Percentiles rank a stretch among this genome's conserved stretches.
Evolutionary conservation across 35 echinoderm and acorn worm species (phyloP).

Genomic region (Antedon bifida): DNA sequence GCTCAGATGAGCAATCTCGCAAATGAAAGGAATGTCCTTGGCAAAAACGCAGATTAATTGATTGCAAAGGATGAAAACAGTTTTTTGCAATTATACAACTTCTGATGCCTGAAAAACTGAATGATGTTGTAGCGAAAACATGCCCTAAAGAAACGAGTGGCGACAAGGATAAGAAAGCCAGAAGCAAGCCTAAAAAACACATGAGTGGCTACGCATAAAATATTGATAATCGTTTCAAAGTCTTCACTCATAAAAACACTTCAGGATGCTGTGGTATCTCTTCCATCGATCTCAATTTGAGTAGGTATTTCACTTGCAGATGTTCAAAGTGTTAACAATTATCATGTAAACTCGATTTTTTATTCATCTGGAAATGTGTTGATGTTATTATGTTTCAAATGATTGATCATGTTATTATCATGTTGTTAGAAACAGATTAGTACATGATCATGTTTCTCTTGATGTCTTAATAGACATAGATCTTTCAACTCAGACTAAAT

Average conservation of each 20-base stretch:
- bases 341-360: no score
- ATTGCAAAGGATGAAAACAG: neutral
- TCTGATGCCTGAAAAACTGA: neutral
- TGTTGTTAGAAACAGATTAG: no score
- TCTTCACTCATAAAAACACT: no score
- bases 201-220: neutral
- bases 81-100: neutral
- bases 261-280: neutral
- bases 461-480: no score
- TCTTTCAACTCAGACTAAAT: no score
- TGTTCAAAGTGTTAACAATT: no score
- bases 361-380: no score
- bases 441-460: no score
- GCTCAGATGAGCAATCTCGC: neutral
- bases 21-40: neutral
- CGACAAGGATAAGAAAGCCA: neutral
- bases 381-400: no score
- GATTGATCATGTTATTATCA: no score
- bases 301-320: no score
- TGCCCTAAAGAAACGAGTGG: neutral
- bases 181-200: neutral
- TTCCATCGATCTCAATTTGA: neutral
- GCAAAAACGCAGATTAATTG: neutral
- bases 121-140: neutral
- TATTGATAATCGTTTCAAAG: neutral